Conservation (phyloP, 1,140 invertebrate genomes). For the Drosophila pruinosa region DNA sequence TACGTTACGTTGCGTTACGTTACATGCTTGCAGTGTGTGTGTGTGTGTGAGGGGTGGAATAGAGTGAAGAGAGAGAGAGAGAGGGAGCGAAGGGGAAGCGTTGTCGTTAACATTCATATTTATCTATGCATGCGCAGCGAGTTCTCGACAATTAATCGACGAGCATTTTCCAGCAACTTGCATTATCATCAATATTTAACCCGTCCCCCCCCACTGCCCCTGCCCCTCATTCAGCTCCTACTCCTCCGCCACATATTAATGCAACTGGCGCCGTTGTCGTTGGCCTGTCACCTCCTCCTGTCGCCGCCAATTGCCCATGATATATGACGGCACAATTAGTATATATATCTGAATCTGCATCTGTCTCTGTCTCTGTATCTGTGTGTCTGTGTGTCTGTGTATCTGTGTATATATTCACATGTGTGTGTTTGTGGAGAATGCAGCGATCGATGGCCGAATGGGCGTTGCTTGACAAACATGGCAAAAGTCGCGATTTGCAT, state of each 20-base stretch:
- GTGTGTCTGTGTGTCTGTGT: neutral
- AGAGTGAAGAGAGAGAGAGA: neutral
- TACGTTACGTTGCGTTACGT: too few species aligned
- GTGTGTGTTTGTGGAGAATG: neutral
- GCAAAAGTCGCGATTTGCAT: slow-evolving; percentile 14
- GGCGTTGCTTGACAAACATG: slow-evolving; percentile 23
- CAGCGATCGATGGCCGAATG: slow-evolving; percentile 3
- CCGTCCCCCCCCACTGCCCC: neutral
- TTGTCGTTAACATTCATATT: slow-evolving; percentile 24
- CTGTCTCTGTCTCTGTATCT: neutral
- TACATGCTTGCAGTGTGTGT: slow-evolving; percentile 1
- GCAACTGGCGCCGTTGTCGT: slow-evolving; percentile 8
- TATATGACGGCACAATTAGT: slow-evolving; percentile 29
- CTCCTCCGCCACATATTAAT: neutral
- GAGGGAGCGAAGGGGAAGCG: too few species aligned
- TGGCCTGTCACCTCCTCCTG: neutral
- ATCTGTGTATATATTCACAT: neutral
- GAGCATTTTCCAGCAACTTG: slow-evolving; percentile 3
- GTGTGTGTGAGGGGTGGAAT: slow-evolving; percentile 28
- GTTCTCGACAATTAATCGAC: slow-evolving; percentile 62
- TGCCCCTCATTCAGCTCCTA: neutral
- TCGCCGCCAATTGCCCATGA: slow-evolving; percentile 24
- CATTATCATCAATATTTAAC: slow-evolving; percentile 32
- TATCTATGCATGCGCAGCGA: slow-evolving; percentile 40
- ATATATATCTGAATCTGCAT: slow-evolving; percentile 1